Evolutionary conservation across 2,888 invertebrate species (phyloP), one percentile per base, ranked within the genome.

Genomic region (Limnephilus lunatus): DNA sequence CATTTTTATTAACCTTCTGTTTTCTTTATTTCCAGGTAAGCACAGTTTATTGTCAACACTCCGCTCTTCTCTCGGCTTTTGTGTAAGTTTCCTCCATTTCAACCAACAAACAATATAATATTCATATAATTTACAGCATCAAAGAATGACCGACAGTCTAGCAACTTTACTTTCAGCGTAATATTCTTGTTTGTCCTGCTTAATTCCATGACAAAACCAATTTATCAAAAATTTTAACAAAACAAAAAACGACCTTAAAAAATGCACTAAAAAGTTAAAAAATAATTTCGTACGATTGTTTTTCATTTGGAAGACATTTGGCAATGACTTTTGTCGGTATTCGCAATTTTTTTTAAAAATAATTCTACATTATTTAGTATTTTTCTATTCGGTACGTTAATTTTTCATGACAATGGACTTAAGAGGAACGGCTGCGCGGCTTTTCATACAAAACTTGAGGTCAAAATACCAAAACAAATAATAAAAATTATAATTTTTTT

Each of bases 21-120:
- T 82, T 82, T 82, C 15, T 82, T 82, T 82, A 15, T 82, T 82
- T 82, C 32, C 82, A 82, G 82, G 82, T 82, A 82, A 82, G 82
- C 82, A 5, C 82, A 82, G 82, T 32, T 31, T 32, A 32, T 82
- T 82, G 14, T 82, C 82, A 82, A n/a, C 68, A 68, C 68, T 25
- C 9, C 25, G 25, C 25, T 7, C 25, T 68, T 7, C 25, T 68
- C 25, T 68, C n/a, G 9, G 25, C 68, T 9, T 2, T 68, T 68
- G n/a, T 25, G 68, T 68, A 68, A 68, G 68, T 68, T 68, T 68
- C 53, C n/a, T 68, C 25, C 68, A n/a, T 68, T 68, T 68, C 68
- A 68, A 68, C 25, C 68, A 68, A 68, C 2, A n/a, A 68, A 25
- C 0, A 7, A 68, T 19, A 68, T 2, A 68, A 68, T 68, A 68